Percentiles rank a stretch among this genome's conserved stretches.
These are phyloP conservation scores for Eristalis intricaria DNA, from an alignment of 2,888 invertebrate species.

Conservation along the genomic window DNA sequence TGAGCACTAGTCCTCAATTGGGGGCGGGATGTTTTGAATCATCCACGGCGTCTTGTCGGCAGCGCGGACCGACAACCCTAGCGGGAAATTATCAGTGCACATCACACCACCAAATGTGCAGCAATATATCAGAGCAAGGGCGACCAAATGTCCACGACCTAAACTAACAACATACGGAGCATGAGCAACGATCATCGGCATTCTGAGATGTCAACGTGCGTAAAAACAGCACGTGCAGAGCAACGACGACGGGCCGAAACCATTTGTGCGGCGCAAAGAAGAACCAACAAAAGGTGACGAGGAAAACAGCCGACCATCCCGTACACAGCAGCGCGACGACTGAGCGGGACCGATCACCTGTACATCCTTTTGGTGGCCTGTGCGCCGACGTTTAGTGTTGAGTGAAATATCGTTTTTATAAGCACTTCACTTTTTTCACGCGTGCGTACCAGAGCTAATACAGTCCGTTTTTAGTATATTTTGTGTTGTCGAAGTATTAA, in stretches of 20 bases:
- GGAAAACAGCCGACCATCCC: no score
- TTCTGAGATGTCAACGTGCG: background rate
- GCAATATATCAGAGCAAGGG: background rate
- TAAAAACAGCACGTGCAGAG: background rate
- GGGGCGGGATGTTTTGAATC: constrained; percentile 18
- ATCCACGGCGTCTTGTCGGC: background rate
- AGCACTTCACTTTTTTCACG: background rate
- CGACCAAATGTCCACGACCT: background rate
- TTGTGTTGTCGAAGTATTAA: background rate
- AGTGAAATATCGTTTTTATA: no score
- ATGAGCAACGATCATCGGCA: background rate
- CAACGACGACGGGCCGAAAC: background rate
- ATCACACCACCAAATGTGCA: background rate
- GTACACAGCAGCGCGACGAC: no score
- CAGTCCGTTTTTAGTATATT: background rate
- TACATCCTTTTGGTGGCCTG: no score
- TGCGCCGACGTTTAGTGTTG: no score
- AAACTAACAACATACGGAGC: background rate
- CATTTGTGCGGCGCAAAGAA: no score
- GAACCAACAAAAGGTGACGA: background rate
- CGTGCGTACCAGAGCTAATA: background rate
- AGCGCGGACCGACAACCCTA: background rate
- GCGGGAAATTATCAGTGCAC: background rate
- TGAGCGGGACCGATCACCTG: no score
- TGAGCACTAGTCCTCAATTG: constrained; percentile 20